Percentiles rank a stretch among this genome's conserved stretches.
Evolutionary conservation across 2,113 vertebrate species (phyloP).

Genomic region (Riparia riparia): DNA sequence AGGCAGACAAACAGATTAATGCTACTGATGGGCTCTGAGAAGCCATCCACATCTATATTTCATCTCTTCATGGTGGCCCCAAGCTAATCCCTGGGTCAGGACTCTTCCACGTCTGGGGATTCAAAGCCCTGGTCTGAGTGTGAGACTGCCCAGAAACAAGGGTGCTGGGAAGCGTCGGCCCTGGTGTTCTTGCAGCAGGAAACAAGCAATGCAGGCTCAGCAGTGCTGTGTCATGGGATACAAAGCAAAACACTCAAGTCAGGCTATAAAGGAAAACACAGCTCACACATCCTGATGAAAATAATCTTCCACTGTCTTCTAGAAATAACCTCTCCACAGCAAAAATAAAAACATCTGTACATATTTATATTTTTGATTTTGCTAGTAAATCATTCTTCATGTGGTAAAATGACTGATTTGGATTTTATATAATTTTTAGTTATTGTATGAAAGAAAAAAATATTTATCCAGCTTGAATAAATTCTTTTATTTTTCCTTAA

Average conservation of each 20-base stretch:
- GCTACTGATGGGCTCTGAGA: not conserved
- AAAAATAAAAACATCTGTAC: not conserved
- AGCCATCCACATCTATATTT: not conserved
- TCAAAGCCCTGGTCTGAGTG: not conserved
- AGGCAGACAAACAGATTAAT: constrained; percentile 22
- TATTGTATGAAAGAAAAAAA: not conserved
- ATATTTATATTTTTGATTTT: not conserved
- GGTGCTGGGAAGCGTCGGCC: not conserved
- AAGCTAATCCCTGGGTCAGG: constrained; percentile 7
- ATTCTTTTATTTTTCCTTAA: constrained; percentile 52
- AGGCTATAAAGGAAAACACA: not conserved
- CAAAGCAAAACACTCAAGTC: not conserved
- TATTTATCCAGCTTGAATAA: constrained; percentile 55
- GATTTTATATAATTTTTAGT: constrained; percentile 2
- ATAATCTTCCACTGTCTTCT: not conserved
- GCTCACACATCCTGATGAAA: not conserved
- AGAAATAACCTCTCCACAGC: not conserved
- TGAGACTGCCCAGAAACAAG: not conserved
- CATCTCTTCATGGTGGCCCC: not conserved
- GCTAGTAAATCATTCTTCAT: not conserved
- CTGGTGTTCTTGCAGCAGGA: not conserved
- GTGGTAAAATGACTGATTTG: not conserved
- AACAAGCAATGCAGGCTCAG: fast-evolving
- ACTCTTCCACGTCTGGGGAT: not conserved
- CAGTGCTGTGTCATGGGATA: not conserved